A percentile compares a stretch with the other conserved stretches of the same genome.
phyloP scores from a whole-genome alignment of 2,113 vertebrate genomes.

The Cricetomys ansorgei region DNA sequence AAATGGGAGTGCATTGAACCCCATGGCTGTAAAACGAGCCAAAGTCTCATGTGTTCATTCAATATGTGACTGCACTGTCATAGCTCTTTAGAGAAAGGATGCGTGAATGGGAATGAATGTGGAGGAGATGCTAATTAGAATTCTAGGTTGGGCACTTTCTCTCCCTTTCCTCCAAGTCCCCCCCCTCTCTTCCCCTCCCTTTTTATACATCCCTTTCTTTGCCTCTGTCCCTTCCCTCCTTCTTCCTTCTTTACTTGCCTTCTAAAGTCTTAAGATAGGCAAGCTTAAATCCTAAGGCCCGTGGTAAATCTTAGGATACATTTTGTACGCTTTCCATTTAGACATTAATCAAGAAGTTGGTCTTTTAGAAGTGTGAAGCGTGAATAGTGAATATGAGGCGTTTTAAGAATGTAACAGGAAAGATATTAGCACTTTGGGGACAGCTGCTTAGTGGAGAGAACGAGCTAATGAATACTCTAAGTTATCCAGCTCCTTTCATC shows the following conservation, averaged over 20 bases:
- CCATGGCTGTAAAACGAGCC: not conserved
- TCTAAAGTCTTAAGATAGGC: not conserved
- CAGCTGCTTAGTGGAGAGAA: slow-evolving; percentile 50
- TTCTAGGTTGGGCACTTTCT: not conserved
- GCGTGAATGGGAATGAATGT: not conserved
- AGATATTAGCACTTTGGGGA: slow-evolving; percentile 67
- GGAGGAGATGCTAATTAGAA: not conserved
- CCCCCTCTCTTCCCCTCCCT: accelerated
- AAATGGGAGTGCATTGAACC: not conserved
- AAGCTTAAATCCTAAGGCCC: slow-evolving; percentile 31
- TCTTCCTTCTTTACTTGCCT: not conserved
- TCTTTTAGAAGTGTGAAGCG: slow-evolving; percentile 67
- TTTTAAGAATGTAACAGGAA: slow-evolving; percentile 57
- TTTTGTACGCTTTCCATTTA: slow-evolving; percentile 58
- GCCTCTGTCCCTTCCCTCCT: not conserved
- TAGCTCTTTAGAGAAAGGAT: not conserved
- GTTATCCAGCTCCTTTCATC: slow-evolving; percentile 69
- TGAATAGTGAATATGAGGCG: slow-evolving; percentile 67
- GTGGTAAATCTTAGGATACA: slow-evolving; percentile 52
- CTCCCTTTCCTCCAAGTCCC: accelerated
- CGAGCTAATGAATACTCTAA: slow-evolving; percentile 67
- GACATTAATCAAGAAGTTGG: slow-evolving; percentile 63
- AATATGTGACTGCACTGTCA: no score
- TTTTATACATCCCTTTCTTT: accelerated
- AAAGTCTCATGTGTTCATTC: not conserved